phyloP scores from a whole-genome alignment of 2,888 invertebrate species.

The Vesta saturnalis region DNA sequence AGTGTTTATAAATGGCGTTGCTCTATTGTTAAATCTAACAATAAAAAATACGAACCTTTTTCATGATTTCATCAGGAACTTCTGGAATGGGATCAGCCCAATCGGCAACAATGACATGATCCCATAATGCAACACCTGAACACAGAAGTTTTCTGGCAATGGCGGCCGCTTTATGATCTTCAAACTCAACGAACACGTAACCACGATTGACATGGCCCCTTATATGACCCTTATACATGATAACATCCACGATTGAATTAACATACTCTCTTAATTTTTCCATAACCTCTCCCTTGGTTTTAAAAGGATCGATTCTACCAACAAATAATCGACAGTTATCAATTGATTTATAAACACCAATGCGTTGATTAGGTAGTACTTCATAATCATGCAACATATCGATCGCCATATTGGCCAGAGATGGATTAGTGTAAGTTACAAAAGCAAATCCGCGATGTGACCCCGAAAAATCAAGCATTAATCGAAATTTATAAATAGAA shows the following conservation, averaged over 20 bases:
- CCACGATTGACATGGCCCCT: slow-evolving; percentile 73
- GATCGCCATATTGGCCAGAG: slow-evolving; percentile 74
- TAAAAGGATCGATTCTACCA: slow-evolving; percentile 52
- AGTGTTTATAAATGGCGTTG: too few species aligned
- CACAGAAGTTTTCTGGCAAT: slow-evolving; percentile 75
- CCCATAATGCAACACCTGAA: slow-evolving; percentile 72
- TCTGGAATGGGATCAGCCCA: slow-evolving; percentile 88
- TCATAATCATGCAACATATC: slow-evolving; percentile 72
- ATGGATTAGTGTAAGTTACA: slow-evolving; percentile 69
- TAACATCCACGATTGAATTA: slow-evolving; percentile 74
- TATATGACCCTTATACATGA: slow-evolving; percentile 70
- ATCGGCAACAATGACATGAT: slow-evolving; percentile 71
- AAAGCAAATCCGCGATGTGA: slow-evolving; percentile 84
- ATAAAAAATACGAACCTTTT: slow-evolving; percentile 62
- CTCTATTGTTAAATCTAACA: not conserved
- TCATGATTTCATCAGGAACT: slow-evolving; percentile 78
- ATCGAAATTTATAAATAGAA: slow-evolving; percentile 76
- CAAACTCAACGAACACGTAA: slow-evolving; percentile 87
- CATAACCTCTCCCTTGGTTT: slow-evolving; percentile 71
- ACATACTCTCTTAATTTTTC: slow-evolving; percentile 70
- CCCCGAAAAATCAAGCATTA: slow-evolving; percentile 87
- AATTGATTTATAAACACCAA: slow-evolving; percentile 82
- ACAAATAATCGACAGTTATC: slow-evolving; percentile 76
- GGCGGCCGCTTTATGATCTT: slow-evolving; percentile 78
- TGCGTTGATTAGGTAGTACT: slow-evolving; percentile 70